A percentile compares a stretch with the other conserved stretches of the same genome.
Evolutionary conservation across 2,888 invertebrate species (phyloP).

Genomic region (Archaeoteleia sp.): DNA sequence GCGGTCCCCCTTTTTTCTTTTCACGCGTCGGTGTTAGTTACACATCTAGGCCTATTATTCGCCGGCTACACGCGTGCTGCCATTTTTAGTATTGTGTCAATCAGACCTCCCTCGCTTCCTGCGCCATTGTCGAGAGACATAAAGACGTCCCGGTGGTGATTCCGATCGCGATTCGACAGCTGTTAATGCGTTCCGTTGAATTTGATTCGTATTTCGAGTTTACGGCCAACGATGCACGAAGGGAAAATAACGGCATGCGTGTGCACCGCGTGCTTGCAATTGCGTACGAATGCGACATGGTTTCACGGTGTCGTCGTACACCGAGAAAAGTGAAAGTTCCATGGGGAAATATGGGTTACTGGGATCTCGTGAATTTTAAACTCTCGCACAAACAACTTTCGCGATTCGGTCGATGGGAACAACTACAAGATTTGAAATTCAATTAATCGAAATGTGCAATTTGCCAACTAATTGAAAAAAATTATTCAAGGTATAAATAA

Average conservation of each 20-base stretch:
- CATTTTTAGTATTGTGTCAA: slow-evolving; percentile 14
- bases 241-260: slow-evolving; percentile 15
- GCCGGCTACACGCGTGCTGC: neutral
- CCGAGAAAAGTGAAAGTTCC: slow-evolving; percentile 32
- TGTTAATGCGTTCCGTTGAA: slow-evolving; percentile 66
- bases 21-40: neutral
- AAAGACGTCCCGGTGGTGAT: slow-evolving; percentile 55
- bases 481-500: no score
- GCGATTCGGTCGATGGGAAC: no score
- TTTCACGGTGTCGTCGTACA: slow-evolving; percentile 55
- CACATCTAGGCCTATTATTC: neutral
- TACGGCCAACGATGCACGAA: slow-evolving; percentile 18
- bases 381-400: neutral
- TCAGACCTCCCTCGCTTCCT: slow-evolving; percentile 29
- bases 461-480: no score
- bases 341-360: slow-evolving; percentile 39
- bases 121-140: slow-evolving; percentile 32
- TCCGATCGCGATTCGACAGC: slow-evolving; percentile 65
- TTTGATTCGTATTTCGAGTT: slow-evolving; percentile 57
- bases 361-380: slow-evolving; percentile 16
- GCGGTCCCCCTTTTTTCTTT: neutral
- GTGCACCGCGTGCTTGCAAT: slow-evolving; percentile 43
- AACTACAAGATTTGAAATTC: no score
- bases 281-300: slow-evolving; percentile 63
- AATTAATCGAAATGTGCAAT: neutral